phyloP scores from a whole-genome alignment of 2,888 invertebrate genomes.

The Tenthredo distinguenda region DNA sequence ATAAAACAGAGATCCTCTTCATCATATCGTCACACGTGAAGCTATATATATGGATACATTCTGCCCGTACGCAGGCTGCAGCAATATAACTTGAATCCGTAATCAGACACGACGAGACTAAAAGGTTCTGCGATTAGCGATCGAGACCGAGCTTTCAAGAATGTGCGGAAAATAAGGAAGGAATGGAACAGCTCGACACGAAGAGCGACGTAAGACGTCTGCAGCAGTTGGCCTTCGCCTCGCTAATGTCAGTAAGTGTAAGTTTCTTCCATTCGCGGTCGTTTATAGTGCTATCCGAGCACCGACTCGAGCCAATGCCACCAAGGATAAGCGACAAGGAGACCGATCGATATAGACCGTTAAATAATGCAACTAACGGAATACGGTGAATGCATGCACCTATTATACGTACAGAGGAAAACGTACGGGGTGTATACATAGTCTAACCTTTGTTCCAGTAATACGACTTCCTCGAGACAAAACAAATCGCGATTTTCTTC shows the following conservation, averaged over 20 bases:
- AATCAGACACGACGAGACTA: constrained; percentile 8
- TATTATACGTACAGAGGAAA: neutral
- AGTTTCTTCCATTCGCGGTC: constrained; percentile 3
- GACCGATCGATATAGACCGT: constrained; percentile 30
- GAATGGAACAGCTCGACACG: neutral
- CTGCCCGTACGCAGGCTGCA: neutral
- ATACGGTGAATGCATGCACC: constrained; percentile 13
- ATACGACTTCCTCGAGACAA: neutral
- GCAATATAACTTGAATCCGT: constrained; percentile 2
- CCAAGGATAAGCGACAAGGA: constrained; percentile 19
- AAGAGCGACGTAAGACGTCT: neutral
- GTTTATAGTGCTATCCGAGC: neutral
- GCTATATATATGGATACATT: neutral
- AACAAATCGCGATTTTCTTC: too few species aligned
- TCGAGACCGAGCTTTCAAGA: neutral
- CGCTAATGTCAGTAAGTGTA: neutral
- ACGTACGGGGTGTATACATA: neutral
- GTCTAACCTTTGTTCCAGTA: neutral
- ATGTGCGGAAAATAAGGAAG: neutral
- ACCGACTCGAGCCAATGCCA: neutral
- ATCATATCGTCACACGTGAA: neutral
- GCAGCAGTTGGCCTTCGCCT: neutral
- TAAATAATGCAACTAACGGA: constrained; percentile 46
- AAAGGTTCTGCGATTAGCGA: constrained; percentile 25
- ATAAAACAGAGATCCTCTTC: neutral